Evolutionary conservation across 2,113 vertebrate genomes (phyloP).

Genomic region (Amblyopsis rosae): DNA sequence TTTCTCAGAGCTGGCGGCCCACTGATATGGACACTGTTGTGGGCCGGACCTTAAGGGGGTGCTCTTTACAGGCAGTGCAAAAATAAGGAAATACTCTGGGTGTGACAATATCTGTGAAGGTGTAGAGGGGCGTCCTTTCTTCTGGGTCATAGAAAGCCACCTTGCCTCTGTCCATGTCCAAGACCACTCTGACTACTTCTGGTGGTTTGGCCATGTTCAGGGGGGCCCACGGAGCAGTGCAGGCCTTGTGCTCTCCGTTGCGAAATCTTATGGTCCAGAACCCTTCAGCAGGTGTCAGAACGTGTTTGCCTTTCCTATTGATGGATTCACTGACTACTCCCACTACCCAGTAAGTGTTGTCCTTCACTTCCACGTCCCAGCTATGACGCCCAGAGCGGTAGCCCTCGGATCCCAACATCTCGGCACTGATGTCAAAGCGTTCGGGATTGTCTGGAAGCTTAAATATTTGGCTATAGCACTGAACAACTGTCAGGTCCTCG

Average conservation of each 20-base stretch:
- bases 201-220: constrained; percentile 69
- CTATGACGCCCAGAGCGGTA: constrained; percentile 70
- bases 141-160: constrained; percentile 74
- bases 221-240: constrained; percentile 75
- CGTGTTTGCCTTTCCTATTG: constrained; percentile 77
- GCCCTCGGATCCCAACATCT: constrained; percentile 73
- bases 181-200: constrained; percentile 66
- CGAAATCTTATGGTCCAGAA: constrained; percentile 80
- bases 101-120: constrained; percentile 66
- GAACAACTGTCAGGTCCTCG: constrained; percentile 70
- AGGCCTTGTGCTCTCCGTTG: constrained; percentile 79
- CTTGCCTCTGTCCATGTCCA: constrained; percentile 78
- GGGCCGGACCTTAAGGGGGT: constrained; percentile 73
- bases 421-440: constrained; percentile 77
- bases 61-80: constrained; percentile 77
- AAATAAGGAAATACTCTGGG: constrained; percentile 74
- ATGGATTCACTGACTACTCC: constrained; percentile 76
- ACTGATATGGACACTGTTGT: constrained; percentile 52
- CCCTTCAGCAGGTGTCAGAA: constrained; percentile 77
- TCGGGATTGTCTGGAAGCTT: constrained; percentile 78
- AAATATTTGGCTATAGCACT: constrained; percentile 70
- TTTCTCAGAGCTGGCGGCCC: constrained; percentile 39
- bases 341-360: constrained; percentile 80
- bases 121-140: constrained; percentile 72
- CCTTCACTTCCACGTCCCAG: constrained; percentile 77